A percentile compares a stretch with the other conserved stretches of the same genome.
Conservation (phyloP, 2,113 vertebrate species). For the Mormyrus iriodes region DNA sequence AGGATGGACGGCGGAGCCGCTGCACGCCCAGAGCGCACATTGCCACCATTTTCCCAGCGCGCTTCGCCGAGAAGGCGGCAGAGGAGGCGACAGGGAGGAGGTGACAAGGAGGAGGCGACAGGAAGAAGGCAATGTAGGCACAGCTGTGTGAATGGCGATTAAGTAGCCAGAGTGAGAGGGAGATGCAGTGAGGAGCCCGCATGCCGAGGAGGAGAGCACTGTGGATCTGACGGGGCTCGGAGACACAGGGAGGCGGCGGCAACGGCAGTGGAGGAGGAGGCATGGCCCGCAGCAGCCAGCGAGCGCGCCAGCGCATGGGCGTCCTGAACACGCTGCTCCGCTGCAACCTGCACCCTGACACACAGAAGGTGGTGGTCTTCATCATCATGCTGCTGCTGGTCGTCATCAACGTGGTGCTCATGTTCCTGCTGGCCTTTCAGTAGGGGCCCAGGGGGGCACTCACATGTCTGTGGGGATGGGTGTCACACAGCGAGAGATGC, state of each 20-base stretch:
- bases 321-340: conserved; percentile 73
- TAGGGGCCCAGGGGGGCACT: conserved; percentile 46
- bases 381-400: conserved; percentile 91
- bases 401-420: conserved; percentile 93
- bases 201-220: conserved; percentile 20
- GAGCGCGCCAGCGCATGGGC: conserved; percentile 66
- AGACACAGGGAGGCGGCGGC: neutral
- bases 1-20: conserved; percentile 48
- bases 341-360: conserved; percentile 90
- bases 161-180: neutral
- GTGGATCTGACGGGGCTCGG: neutral
- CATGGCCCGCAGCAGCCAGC: conserved; percentile 67
- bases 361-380: conserved; percentile 88
- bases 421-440: conserved; percentile 91
- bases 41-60: conserved; percentile 45
- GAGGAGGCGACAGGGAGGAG: conserved; percentile 2
- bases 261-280: conserved; percentile 40
- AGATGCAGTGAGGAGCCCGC: neutral
- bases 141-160: neutral
- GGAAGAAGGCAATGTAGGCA: conserved; percentile 20
- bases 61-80: conserved; percentile 16
- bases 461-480: conserved; percentile 42
- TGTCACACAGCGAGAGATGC: conserved; percentile 37
- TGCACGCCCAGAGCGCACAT: conserved; percentile 36
- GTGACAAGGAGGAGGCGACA: neutral